Evolutionary conservation across 92 coral and sea anemone species (phyloP).

Genomic region (Ricordea florida): DNA sequence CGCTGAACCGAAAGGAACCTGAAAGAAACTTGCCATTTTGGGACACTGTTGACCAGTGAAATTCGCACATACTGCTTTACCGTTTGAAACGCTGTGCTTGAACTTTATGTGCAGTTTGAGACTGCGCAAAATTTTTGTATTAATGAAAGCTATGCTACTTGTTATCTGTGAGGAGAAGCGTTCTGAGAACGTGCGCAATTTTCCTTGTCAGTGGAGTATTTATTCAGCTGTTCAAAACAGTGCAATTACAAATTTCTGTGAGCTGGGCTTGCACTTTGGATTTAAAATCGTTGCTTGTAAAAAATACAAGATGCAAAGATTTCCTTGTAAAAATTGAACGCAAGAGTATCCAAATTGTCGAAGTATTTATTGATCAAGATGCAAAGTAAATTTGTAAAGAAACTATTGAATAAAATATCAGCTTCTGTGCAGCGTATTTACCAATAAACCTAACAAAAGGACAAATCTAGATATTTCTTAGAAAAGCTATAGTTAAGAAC

Average conservation of each 20-base stretch:
- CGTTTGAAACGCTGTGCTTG: not conserved
- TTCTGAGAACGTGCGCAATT: conserved; percentile 22
- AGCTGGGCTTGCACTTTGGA: conserved; percentile 16
- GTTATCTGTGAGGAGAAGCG: not conserved
- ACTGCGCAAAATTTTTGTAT: conserved; percentile 25
- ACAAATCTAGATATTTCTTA: no score
- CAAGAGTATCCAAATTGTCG: not conserved
- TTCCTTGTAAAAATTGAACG: not conserved
- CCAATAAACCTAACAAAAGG: no score
- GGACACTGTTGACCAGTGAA: not conserved
- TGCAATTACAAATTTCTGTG: not conserved
- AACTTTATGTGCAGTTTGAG: not conserved
- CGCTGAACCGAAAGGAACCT: conserved; percentile 1
- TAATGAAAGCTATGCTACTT: conserved; percentile 23
- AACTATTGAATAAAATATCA: not conserved
- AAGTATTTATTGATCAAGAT: not conserved
- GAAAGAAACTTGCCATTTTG: no score
- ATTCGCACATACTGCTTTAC: no score
- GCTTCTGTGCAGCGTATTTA: no score
- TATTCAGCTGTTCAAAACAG: conserved; percentile 22
- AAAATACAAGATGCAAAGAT: not conserved
- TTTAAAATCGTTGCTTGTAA: not conserved
- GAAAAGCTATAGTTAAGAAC: no score
- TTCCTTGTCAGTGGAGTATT: not conserved
- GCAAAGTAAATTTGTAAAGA: not conserved